Conservation (phyloP, 1,140 invertebrate species). For the Micrasema longulum region DNA sequence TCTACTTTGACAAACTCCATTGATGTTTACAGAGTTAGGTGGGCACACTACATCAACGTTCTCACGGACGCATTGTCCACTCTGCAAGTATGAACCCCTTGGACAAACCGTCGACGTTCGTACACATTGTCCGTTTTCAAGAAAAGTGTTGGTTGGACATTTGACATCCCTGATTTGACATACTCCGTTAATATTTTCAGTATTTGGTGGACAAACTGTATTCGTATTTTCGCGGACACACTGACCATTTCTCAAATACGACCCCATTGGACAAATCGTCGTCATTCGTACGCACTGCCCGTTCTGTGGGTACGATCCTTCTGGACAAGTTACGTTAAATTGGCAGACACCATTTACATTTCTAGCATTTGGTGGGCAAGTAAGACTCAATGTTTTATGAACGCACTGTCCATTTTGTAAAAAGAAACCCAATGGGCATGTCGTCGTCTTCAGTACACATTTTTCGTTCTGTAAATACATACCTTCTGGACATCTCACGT, state of each 20-base stretch:
- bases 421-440: neutral
- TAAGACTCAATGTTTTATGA: too few relatives aligned
- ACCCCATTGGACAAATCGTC: too few relatives aligned
- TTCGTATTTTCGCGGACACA: too few relatives aligned
- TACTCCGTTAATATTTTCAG: neutral
- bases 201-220: neutral
- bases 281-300: neutral
- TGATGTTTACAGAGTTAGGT: neutral
- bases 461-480: neutral
- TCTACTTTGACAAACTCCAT: neutral
- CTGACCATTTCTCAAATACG: too few relatives aligned
- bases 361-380: neutral
- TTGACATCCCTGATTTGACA: neutral
- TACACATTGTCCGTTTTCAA: neutral
- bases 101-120: neutral
- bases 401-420: neutral
- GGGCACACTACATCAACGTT: neutral
- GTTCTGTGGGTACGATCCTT: neutral
- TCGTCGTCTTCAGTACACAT: neutral
- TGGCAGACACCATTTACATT: conserved; percentile 1
- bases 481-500: neutral
- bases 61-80: neutral
- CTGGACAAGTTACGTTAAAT: conserved; percentile 4
- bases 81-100: neutral
- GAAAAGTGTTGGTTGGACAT: neutral